phyloP scores from a whole-genome alignment of 2,113 vertebrate species.

The Meleagris gallopavo region DNA sequence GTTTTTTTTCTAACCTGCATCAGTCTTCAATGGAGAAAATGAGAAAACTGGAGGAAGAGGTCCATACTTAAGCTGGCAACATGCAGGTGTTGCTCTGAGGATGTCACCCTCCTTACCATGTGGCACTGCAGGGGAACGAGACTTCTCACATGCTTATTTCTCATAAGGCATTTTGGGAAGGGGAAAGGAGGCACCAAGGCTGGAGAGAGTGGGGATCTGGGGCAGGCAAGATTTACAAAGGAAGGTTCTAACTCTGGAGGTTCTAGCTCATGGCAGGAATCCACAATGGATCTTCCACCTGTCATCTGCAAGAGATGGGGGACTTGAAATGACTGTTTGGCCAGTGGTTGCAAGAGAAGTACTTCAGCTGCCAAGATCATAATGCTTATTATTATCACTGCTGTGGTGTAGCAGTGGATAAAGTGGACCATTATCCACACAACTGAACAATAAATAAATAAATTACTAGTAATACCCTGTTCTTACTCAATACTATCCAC shows the following conservation, averaged over 20 bases:
- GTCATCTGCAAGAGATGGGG: background rate
- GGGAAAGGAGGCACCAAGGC: background rate
- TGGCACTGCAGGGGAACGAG: background rate
- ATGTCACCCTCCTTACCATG: background rate
- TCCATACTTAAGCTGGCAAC: rapidly evolving
- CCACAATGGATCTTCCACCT: background rate
- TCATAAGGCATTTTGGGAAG: background rate
- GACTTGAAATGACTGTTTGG: background rate
- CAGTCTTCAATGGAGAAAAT: background rate
- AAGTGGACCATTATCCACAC: background rate
- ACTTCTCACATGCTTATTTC: background rate
- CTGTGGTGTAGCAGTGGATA: background rate
- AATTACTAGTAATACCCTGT: background rate
- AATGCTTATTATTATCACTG: background rate
- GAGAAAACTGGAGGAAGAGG: background rate
- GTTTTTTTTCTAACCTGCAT: background rate
- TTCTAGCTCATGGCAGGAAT: background rate
- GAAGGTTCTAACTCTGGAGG: background rate
- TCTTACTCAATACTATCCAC: background rate
- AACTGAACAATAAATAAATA: background rate
- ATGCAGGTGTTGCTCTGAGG: background rate
- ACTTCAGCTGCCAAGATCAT: background rate
- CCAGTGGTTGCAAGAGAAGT: background rate
- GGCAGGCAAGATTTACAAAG: rapidly evolving
- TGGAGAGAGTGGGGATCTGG: background rate